Evolutionary conservation across 1,140 invertebrate species (phyloP), one percentile per base, ranked within the genome.

Genomic region (Heliconius congener): DNA sequence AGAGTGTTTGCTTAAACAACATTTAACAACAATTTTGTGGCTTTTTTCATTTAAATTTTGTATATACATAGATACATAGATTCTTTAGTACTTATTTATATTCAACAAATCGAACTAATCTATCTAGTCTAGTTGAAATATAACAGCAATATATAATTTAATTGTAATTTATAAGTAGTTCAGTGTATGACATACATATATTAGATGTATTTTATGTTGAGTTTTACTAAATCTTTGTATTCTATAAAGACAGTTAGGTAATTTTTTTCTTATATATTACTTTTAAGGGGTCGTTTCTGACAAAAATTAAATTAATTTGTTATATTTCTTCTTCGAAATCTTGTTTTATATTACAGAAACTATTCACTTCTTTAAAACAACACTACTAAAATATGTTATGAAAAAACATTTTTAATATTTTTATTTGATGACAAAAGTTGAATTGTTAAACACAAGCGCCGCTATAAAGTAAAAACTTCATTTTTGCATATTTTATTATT

Each of bases 61-160:
- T 70, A 70, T 66, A 75, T 37, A 37, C 34, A 37, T 37, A 37
- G 34, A 37, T 37, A 37, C 6, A 37, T 75, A 46, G 16, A 70
- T 50, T 76, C 3, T 50, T 18, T 76, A 37, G 74, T 76, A 76
- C 60, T 76, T 76, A 76, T 75, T 76, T 76, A 76, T 75, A 60
- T 75, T 66, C 60, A 27, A 66, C 60, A 66, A 66, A 66, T 66
- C 60, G 52, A 81, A 76, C 50, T 70, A 76, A 80, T 52, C 72
- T 52, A 6, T 80, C 60, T 66, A 78, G 81, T 80, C 70, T 78
- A 75, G 52, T 76, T 73, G 34, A 83, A 80, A 83, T 74, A 80
- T 79, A 84, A 84, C 81, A 88, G 85, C 84, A 89, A 85, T 86
- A 88, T 86, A 82, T 87, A 85, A 86, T 77, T 83, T 81, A 85